Evolutionary conservation across 2,113 vertebrate species (phyloP).

Genomic region (Pterocles gutturalis): DNA sequence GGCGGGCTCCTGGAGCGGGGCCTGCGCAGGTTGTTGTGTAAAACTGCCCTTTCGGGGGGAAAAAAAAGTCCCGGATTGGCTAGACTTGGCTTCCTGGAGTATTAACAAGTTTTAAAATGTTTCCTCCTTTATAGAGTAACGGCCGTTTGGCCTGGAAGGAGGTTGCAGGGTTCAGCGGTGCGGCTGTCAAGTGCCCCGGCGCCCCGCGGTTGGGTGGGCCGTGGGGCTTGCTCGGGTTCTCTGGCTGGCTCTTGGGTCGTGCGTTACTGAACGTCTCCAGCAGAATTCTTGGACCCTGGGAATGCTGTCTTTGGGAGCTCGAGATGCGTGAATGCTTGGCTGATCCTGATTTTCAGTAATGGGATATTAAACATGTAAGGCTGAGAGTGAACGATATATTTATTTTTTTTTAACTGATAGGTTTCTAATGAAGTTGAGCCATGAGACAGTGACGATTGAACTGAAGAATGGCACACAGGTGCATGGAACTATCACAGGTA

Average conservation of each 20-base stretch:
- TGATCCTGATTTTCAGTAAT: accelerated
- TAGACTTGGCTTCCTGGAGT: accelerated
- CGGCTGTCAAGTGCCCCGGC: accelerated
- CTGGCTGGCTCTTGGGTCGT: accelerated
- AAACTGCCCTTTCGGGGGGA: too few species aligned
- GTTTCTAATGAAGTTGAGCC: slow-evolving; percentile 99
- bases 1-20: neutral
- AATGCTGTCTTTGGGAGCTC: neutral
- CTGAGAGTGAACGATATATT: too few species aligned
- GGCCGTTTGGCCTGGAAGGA: accelerated
- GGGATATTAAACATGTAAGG: accelerated
- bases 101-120: accelerated
- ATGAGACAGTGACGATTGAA: slow-evolving; percentile 98
- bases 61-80: accelerated
- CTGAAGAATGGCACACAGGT: slow-evolving; percentile 98
- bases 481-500: slow-evolving; percentile 98
- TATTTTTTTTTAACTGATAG: slow-evolving; percentile 67
- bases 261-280: accelerated
- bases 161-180: accelerated
- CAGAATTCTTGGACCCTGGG: accelerated
- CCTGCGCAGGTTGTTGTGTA: neutral
- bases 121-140: accelerated
- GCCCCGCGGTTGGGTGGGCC: accelerated
- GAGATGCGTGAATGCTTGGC: accelerated
- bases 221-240: accelerated